Evolutionary conservation across 1,140 invertebrate genomes (phyloP).

Genomic region (Physella acuta): DNA sequence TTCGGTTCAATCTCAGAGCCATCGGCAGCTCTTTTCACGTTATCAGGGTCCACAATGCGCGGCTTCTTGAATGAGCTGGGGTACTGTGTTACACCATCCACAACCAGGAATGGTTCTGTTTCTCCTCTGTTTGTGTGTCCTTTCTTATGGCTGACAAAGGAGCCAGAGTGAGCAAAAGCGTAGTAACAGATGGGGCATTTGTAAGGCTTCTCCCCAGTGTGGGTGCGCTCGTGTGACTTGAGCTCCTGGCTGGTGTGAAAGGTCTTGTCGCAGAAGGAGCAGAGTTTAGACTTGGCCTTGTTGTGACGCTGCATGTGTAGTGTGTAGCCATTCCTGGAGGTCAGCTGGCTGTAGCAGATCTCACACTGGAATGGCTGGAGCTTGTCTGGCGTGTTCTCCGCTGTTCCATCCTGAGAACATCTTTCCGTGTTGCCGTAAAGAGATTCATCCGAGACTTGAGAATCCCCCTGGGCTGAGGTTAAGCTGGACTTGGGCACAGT

Average conservation of each 20-base stretch:
- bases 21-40: no score
- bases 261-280: conserved; percentile 8
- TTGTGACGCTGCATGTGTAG: conserved; percentile 17
- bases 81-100: conserved; percentile 15
- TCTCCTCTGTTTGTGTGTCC: conserved; percentile 14
- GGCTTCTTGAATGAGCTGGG: conserved; percentile 15
- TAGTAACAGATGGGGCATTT: conserved; percentile 13
- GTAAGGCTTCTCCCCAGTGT: conserved; percentile 24
- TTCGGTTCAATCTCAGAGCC: neutral
- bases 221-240: conserved; percentile 19
- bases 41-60: neutral
- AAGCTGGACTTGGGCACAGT: neutral
- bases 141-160: conserved; percentile 8
- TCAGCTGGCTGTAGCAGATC: neutral
- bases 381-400: neutral
- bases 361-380: neutral
- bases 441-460: neutral
- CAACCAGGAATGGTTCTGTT: conserved; percentile 11
- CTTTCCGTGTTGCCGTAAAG: neutral
- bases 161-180: conserved; percentile 13
- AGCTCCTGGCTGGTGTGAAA: conserved; percentile 20
- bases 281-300: conserved; percentile 13
- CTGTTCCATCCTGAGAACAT: neutral
- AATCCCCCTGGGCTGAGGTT: neutral
- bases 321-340: neutral